These are phyloP conservation scores for Calonectris borealis DNA, from an alignment of 2,113 vertebrate genomes.

Conservation along the genomic window DNA sequence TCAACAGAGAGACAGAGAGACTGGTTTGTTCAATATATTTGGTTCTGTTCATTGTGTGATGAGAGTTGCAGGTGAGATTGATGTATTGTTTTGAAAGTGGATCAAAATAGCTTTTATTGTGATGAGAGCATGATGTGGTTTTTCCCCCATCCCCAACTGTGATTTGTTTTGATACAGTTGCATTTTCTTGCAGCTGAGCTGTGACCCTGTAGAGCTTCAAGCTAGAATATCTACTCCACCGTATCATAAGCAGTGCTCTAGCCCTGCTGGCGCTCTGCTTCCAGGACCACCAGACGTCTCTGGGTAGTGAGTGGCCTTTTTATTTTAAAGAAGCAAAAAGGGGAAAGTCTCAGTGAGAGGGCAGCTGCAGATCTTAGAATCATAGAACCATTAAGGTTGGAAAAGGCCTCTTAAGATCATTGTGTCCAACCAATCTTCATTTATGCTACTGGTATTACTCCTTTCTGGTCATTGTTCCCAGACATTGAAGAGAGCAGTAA, in stretches of 20 bases:
- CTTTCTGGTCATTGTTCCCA: neutral
- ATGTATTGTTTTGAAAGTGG: slow-evolving; percentile 64
- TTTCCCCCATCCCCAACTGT: neutral
- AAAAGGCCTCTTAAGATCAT: too few relatives aligned
- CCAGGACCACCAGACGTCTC: slow-evolving; percentile 19
- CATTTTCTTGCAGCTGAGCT: slow-evolving; percentile 50
- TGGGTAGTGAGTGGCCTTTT: neutral
- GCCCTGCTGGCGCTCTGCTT: neutral
- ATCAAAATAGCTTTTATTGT: slow-evolving; percentile 65
- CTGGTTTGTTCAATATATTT: slow-evolving; percentile 51
- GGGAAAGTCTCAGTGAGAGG: neutral
- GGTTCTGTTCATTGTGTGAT: slow-evolving; percentile 38
- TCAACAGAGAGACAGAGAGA: slow-evolving; percentile 1
- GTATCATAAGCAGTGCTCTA: neutral
- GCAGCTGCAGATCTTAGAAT: neutral
- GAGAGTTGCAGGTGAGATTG: slow-evolving; percentile 53
- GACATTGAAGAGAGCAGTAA: neutral
- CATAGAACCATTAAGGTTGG: too few relatives aligned
- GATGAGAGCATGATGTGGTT: slow-evolving; percentile 46
- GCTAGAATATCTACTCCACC: neutral
- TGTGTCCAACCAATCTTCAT: neutral
- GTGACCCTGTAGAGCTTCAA: slow-evolving; percentile 17
- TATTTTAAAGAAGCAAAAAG: neutral
- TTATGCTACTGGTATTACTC: neutral
- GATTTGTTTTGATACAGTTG: slow-evolving; percentile 51